A percentile compares a stretch with the other conserved stretches of the same genome.
Conservation (phyloP, 2,797 vertebrate genomes). For the Tapirus indicus region DNA sequence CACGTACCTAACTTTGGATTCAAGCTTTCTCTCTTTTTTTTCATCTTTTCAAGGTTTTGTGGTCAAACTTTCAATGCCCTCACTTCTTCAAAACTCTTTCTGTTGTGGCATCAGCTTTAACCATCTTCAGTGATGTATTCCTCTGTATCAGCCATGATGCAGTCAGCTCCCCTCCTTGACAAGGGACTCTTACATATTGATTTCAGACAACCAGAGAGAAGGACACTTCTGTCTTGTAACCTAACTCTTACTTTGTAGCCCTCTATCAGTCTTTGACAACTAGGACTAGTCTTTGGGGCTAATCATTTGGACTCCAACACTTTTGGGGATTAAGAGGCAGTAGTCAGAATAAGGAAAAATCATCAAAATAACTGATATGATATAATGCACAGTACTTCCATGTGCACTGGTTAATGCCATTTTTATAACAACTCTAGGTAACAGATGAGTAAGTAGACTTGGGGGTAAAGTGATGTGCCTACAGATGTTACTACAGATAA, state of each 20-base stretch:
- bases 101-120: neutral
- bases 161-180: neutral
- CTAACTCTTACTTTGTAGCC: neutral
- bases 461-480: neutral
- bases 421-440: neutral
- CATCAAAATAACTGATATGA: neutral
- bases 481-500: neutral
- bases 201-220: constrained; percentile 13
- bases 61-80: constrained; percentile 19
- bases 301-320: neutral
- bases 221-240: neutral
- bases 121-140: neutral
- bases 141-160: neutral
- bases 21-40: constrained; percentile 2
- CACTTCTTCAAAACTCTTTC: constrained; percentile 35
- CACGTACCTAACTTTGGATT: constrained; percentile 37
- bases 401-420: neutral
- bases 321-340: neutral
- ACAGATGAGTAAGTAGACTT: neutral
- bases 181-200: neutral
- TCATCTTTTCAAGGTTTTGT: constrained; percentile 47
- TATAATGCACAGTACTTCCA: neutral
- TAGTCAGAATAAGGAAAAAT: neutral
- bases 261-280: neutral
- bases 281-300: neutral